Evolutionary conservation across 2,888 invertebrate species (phyloP).

Genomic region (Dinocampus coccinellae): DNA sequence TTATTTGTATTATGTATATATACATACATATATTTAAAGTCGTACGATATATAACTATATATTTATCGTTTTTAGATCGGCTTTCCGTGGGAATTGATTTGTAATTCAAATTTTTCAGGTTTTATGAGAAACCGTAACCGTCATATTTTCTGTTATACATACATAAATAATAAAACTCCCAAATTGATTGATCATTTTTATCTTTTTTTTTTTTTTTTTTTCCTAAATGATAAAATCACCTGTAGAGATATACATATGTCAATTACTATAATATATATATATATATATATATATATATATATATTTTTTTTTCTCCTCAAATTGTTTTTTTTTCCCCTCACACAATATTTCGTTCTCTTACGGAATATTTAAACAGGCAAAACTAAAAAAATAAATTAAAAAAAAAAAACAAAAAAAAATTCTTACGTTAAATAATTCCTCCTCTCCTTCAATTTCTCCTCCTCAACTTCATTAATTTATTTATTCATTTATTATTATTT

Average conservation of each 20-base stretch:
- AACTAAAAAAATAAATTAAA: no score
- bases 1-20: neutral
- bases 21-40: neutral
- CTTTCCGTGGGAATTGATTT: slow-evolving; percentile 21
- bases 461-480: neutral
- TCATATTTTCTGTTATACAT: slow-evolving; percentile 1
- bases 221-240: neutral
- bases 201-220: no score
- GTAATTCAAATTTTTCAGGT: slow-evolving; percentile 25
- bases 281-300: no score
- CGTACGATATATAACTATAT: neutral
- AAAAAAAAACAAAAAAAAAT: no score
- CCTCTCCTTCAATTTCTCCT: neutral
- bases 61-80: neutral
- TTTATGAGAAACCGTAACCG: slow-evolving; percentile 10
- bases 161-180: slow-evolving; percentile 5
- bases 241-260: neutral
- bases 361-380: neutral
- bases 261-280: neutral
- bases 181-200: slow-evolving; percentile 2
- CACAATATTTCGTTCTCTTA: neutral
- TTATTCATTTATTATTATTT: neutral
- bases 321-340: neutral
- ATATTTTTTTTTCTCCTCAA: neutral
- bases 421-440: slow-evolving; percentile 19